Percentiles rank a stretch among this genome's conserved stretches.
Conservation (phyloP, 1,140 invertebrate species). For the Pseudomyrmex dendroicus region DNA sequence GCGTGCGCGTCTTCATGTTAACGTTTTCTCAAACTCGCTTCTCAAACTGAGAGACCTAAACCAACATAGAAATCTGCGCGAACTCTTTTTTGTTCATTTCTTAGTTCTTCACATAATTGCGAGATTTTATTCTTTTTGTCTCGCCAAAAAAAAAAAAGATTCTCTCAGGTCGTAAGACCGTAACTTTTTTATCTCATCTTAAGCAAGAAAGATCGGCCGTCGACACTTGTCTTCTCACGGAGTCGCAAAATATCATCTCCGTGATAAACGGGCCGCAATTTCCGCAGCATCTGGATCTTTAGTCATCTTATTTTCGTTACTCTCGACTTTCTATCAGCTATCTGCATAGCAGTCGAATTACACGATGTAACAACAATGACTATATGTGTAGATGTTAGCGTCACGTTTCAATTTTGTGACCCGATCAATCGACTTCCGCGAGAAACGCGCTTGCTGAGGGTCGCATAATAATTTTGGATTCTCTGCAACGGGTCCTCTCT, state of each 20-base stretch:
- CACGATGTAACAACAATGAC: constrained; percentile 30
- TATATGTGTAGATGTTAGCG: constrained; percentile 14
- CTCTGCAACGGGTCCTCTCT: no score
- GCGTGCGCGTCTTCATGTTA: constrained; percentile 3
- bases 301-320: background rate
- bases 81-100: background rate
- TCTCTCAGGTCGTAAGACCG: background rate
- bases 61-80: background rate
- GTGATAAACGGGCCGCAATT: background rate
- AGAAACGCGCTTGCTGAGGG: background rate
- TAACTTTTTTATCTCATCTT: background rate
- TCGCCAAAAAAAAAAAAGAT: background rate
- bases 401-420: background rate
- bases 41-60: background rate
- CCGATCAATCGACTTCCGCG: constrained; percentile 27
- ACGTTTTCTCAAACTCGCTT: background rate
- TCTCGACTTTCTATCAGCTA: background rate
- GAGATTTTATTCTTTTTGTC: constrained; percentile 22
- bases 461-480: background rate
- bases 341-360: background rate
- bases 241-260: background rate
- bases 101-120: constrained; percentile 11
- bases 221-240: background rate
- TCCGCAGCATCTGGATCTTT: background rate
- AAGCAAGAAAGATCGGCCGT: background rate